Evolutionary conservation across 2,888 invertebrate species (phyloP), one percentile per base, ranked within the genome.

Genomic region (Orthosia cruda): DNA sequence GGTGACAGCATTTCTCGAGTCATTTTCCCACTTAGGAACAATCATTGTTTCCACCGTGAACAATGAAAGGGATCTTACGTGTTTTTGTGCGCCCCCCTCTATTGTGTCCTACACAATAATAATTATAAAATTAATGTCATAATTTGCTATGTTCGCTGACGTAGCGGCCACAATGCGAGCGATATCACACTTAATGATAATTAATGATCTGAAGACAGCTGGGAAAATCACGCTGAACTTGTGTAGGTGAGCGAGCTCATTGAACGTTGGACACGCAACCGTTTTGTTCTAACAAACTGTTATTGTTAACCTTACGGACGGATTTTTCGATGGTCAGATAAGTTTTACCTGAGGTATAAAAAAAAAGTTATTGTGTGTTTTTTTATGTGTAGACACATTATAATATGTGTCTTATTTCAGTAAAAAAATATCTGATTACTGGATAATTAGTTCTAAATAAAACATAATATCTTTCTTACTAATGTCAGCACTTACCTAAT

Each of bases 61-160:
- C 93, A 93, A 93, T 91, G 89, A 89, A 89, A 83, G 87, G 90
- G 87, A 90, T 91, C 91, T 92, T 92, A 91, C 91, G 89, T 92
- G 91, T 93, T 93, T 92, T 93, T 92, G 91, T 91, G 90, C 90
- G 81, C 88, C 80, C 81, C 86, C 86, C 85, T 89, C 93, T 91
- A 92, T 94, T 94, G 94, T 94, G 88, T 86, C 84, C 86, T 87
- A 87, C 90, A 92, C 90, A 92, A 93, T 93, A 93, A 94, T 94
- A 92, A 95, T 94, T 93, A 94, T 92, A 93, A 93, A 94, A 94
- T 94, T 92, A 94, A 94, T 93, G 94, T 93, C 94, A 94, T 94
- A 95, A 95, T 94, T 94, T 94, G 91, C 90, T 88, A 88, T 90
- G 89, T 89, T 91, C 90, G 86, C 89, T 84, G 86, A 86, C 88